Evolutionary conservation across 2,113 vertebrate species (phyloP), one percentile per base, ranked within the genome.

Genomic region (Takifugu flavidus): DNA sequence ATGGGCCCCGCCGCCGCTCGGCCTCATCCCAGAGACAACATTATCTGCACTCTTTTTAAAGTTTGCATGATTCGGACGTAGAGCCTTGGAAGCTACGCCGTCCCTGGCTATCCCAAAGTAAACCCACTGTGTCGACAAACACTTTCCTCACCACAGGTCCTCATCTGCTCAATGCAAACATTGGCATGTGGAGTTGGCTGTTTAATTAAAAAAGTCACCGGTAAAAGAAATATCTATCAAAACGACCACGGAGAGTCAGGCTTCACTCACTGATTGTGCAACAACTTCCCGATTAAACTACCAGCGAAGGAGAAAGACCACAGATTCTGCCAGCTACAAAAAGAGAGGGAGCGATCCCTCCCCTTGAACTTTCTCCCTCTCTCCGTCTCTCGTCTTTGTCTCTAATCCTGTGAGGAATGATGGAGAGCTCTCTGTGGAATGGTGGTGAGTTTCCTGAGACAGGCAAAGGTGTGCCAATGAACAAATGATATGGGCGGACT

Each of bases 401-500:
- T 77, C 74, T 89, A 84, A 86, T 83, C 79, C 82, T 70, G 61
- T 83, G 59, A 78, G 80, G 82, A 84, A 87, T 83, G 78, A 84
- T 74, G 70, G 70, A 77, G 60, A 62, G 58, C 61, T 85, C 75
- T 79, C 46, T 79, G 86, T 78, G 74, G 88, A 90, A 89, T 70
- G 84, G 85, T 82, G 85, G 79, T 91, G 89, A 89, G 90, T 74
- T 85, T 89, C 90, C 87, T 73, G 78, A 79, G 88, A 91, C 87
- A 82, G 81, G 77, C 75, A 71, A 93, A 91, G 91, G 90, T 90
- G 91, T 91, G 91, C 90, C 88, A 91, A 86, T 78, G 59, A 74
- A 88, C 88, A 92, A 87, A 82, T 85, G 90, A 93, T 89, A 91
- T 25, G 79, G 88, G 74, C 92, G 92, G 91, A 92, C 87, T 82